A percentile compares a stretch with the other conserved stretches of the same genome.
These are phyloP conservation scores for Phataginus tricuspis DNA, from an alignment of 2,797 vertebrate genomes.

Conservation along the genomic window DNA sequence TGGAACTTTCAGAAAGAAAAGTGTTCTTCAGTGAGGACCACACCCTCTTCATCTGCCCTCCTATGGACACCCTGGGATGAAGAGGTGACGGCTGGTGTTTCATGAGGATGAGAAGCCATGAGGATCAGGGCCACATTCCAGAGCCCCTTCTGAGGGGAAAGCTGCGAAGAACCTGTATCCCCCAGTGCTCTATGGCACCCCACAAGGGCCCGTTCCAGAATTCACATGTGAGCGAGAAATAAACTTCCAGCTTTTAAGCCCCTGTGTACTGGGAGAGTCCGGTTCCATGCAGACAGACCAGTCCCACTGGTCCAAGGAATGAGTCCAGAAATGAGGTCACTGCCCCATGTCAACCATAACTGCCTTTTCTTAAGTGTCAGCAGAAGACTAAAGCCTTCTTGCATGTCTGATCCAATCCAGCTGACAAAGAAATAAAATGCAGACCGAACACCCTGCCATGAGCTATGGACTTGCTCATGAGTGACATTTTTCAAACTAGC, in stretches of 20 bases:
- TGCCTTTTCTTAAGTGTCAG: background rate
- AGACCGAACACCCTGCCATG: background rate
- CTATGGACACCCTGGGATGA: background rate
- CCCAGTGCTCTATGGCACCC: background rate
- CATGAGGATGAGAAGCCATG: background rate
- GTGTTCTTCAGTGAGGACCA: background rate
- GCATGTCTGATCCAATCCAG: background rate
- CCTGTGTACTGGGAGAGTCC: background rate
- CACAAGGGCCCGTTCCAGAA: background rate
- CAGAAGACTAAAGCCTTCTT: background rate
- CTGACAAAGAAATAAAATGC: background rate
- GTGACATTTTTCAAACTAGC: fast-evolving
- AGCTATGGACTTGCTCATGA: background rate
- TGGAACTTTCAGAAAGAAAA: background rate
- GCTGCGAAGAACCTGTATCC: background rate
- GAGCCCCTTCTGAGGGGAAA: background rate
- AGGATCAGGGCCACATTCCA: background rate
- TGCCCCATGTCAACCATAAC: fast-evolving
- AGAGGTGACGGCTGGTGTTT: background rate
- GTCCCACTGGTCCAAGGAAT: background rate
- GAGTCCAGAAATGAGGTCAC: background rate
- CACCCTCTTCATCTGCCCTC: background rate
- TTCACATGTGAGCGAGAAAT: background rate
- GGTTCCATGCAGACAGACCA: background rate
- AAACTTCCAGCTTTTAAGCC: background rate